Evolutionary conservation across 2,113 vertebrate genomes (phyloP), one percentile per base, ranked within the genome.

Genomic region (Malurus elegans): DNA sequence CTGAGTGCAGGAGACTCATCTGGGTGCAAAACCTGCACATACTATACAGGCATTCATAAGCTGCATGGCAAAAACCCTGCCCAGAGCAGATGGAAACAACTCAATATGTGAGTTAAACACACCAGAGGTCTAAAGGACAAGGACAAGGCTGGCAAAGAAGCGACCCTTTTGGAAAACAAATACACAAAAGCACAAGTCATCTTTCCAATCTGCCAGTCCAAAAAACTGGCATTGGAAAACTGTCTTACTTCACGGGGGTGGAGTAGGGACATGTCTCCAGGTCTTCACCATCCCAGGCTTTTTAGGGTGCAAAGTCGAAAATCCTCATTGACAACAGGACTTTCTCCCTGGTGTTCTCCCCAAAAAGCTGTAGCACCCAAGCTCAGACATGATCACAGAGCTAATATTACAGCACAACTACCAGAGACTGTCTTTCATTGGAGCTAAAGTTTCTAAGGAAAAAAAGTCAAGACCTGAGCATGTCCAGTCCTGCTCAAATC

Each of bases 141-240:
- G 34, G n/a, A 48, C 62, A 66, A 80, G 2, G 1, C 6, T 62
- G 75, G 58, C 29, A 82, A 90, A 88, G 18, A 71, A 24, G 12
- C 62, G 32, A 36, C 18, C 9, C 3, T 0, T 76, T 91, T 88
- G 58, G 54, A 79, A 95, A 94, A 93, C 12, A 61, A 88, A 54
- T 51, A 42, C 67, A 73, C 7, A 45, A 88, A 88, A 79, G 47
- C 36, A 36, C 21, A 76, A 83, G 53, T 86, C 50, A 66, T 86
- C 71, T 82, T 90, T 93, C 60, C 2, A 0, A 45, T 62, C 62
- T 73, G 20, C 38, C 66, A 82, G 58, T 50, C 64, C 76, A 71
- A 92, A n/a, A n/a, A n/a, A n/a, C n/a, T n/a, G 60, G 19, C n/a
- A 9, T 21, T 56, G 91, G 78, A 95, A 93, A 94, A 69, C 20